Conservation (phyloP, 2,113 vertebrate species). For the Elephas maximus region DNA sequence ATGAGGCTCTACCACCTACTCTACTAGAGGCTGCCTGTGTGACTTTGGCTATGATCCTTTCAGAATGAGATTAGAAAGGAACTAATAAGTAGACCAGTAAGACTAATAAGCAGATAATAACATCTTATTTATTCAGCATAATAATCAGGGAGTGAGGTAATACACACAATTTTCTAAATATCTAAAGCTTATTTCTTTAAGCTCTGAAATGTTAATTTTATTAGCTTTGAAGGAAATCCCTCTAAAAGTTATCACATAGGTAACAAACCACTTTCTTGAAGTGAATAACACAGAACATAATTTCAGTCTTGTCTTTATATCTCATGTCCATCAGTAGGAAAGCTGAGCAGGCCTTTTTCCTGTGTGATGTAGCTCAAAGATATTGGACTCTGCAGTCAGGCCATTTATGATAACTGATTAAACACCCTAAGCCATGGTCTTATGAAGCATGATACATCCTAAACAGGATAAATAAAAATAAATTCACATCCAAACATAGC, state of each 20-base stretch:
- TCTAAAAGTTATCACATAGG: not conserved
- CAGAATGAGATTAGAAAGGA: too few species aligned
- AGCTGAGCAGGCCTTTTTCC: not conserved
- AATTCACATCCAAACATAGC: not conserved
- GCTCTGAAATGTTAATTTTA: not conserved
- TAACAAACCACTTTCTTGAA: not conserved
- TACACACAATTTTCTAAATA: not conserved
- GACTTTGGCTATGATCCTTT: not conserved
- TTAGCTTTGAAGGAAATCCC: not conserved
- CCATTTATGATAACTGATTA: not conserved
- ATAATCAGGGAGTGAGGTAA: not conserved
- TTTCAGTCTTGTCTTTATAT: not conserved
- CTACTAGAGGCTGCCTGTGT: not conserved
- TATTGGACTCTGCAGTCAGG: not conserved
- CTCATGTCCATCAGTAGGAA: not conserved
- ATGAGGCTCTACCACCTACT: not conserved
- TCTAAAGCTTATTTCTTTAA: not conserved
- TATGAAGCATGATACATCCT: not conserved
- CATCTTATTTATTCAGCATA: not conserved
- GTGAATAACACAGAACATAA: not conserved
- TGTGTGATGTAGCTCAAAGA: not conserved
- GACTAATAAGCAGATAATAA: not conserved
- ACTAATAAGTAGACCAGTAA: not conserved
- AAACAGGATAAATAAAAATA: not conserved
- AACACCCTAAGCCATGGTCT: not conserved